Evolutionary conservation across 2,113 vertebrate species (phyloP).

Genomic region (Notarius quadriscutis): DNA sequence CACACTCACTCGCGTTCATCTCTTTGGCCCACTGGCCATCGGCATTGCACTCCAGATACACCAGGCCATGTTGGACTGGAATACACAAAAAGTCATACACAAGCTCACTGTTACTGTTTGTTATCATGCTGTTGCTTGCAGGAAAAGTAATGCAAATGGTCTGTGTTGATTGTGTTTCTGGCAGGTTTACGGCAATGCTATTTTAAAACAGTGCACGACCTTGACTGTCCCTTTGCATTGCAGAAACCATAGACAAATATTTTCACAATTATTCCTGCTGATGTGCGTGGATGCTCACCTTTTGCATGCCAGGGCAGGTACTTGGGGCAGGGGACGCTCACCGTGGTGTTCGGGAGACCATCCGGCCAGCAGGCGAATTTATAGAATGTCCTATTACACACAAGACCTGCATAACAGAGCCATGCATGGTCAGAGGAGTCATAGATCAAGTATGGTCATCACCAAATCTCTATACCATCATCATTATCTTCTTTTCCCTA

Average conservation of each 20-base stretch:
- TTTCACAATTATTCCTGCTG: background rate
- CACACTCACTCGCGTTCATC: conserved; percentile 82
- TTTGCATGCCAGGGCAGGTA: conserved; percentile 87
- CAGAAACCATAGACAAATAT: too few species aligned
- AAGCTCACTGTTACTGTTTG: background rate
- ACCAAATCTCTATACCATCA: background rate
- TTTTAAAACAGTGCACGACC: background rate
- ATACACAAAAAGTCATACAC: background rate
- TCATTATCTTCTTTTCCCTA: too few species aligned
- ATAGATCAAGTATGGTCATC: background rate
- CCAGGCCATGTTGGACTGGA: conserved; percentile 81
- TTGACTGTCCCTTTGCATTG: background rate
- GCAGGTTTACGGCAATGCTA: background rate
- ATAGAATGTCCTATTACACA: conserved; percentile 90
- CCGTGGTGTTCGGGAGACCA: conserved; percentile 82
- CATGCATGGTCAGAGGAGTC: background rate
- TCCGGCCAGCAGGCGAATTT: conserved; percentile 92
- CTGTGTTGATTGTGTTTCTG: background rate
- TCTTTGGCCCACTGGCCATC: conserved; percentile 80
- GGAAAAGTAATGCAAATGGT: background rate
- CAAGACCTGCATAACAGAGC: conserved; percentile 72
- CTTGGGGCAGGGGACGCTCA: conserved; percentile 90
- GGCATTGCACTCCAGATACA: conserved; percentile 85
- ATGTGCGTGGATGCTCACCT: conserved; percentile 68
- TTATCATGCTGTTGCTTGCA: background rate